Evolutionary conservation across 1,140 invertebrate species (phyloP).

Genomic region (Cyphomyrmex costatus): DNA sequence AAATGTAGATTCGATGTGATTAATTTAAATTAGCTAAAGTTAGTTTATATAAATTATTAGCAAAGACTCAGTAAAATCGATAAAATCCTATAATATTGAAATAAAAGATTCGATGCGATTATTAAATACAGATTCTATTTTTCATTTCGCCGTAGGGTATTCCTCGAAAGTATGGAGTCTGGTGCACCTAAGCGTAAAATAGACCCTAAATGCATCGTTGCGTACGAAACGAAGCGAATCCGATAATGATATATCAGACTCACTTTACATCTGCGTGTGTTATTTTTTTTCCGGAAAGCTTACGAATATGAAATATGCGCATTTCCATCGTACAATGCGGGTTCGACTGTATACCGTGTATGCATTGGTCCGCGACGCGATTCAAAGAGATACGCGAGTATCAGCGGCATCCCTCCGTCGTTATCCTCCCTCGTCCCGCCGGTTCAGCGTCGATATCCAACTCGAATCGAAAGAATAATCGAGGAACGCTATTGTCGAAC

Average conservation of each 20-base stretch:
- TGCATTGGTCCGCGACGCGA: conserved; percentile 14
- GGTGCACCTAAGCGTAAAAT: conserved; percentile 11
- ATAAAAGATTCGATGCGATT: not conserved
- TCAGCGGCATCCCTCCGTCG: conserved; percentile 1
- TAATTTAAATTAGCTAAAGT: not conserved
- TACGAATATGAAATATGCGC: conserved; percentile 8
- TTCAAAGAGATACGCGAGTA: conserved; percentile 29
- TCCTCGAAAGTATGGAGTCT: not conserved
- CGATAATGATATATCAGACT: conserved; percentile 31
- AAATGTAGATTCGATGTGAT: not conserved
- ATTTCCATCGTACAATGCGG: conserved; percentile 6
- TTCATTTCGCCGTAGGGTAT: not conserved
- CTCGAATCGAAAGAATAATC: conserved; percentile 51
- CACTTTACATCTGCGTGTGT: not conserved
- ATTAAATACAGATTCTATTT: not conserved
- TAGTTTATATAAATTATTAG: not conserved
- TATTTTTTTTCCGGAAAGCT: not conserved
- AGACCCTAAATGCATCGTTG: conserved; percentile 16
- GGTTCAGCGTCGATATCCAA: not conserved
- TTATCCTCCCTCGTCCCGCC: not conserved
- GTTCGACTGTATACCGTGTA: not conserved
- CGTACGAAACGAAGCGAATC: conserved; percentile 14
- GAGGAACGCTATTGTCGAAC: conserved; percentile 39
- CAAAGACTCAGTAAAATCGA: too few relatives aligned
- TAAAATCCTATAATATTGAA: too few relatives aligned